These are phyloP conservation scores for Eueides isabella DNA, from an alignment of 1,140 invertebrate genomes.

Conservation along the genomic window DNA sequence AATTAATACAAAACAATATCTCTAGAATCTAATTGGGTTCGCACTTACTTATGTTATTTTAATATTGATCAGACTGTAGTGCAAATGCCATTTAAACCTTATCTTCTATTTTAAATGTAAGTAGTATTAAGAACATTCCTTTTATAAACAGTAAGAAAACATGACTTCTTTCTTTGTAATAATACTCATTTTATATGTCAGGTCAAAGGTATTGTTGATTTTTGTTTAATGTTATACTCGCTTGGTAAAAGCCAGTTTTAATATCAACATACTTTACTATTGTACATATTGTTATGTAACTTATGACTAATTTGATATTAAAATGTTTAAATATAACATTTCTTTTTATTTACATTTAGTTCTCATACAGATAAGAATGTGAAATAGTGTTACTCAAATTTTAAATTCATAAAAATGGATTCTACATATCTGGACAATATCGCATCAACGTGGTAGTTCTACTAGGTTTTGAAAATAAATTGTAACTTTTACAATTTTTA, in stretches of 20 bases:
- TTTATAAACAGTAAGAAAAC: background rate
- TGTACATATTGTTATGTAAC: slow-evolving; percentile 57
- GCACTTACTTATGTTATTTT: slow-evolving; percentile 6
- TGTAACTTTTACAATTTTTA: no score
- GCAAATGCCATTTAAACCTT: slow-evolving; percentile 11
- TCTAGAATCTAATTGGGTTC: slow-evolving; percentile 7
- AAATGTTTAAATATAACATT: slow-evolving; percentile 25
- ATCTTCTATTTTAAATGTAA: slow-evolving; percentile 5
- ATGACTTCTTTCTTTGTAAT: slow-evolving; percentile 6
- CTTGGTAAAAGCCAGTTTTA: slow-evolving; percentile 36
- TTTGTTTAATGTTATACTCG: slow-evolving; percentile 36
- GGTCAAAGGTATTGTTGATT: slow-evolving; percentile 20
- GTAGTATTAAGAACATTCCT: slow-evolving; percentile 3
- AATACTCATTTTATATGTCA: slow-evolving; percentile 24
- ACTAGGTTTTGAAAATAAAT: no score
- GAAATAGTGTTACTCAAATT: background rate
- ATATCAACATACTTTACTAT: slow-evolving; percentile 47
- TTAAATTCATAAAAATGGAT: no score
- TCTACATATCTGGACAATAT: no score
- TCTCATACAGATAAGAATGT: background rate
- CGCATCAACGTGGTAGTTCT: no score
- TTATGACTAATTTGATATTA: slow-evolving; percentile 38
- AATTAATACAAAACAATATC: slow-evolving; percentile 20
- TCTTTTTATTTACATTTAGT: slow-evolving; percentile 3
- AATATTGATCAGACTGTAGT: slow-evolving; percentile 1